A percentile compares a stretch with the other conserved stretches of the same genome.
Conservation (phyloP, 2,797 vertebrate species). For the Chiloscyllium punctatum region DNA sequence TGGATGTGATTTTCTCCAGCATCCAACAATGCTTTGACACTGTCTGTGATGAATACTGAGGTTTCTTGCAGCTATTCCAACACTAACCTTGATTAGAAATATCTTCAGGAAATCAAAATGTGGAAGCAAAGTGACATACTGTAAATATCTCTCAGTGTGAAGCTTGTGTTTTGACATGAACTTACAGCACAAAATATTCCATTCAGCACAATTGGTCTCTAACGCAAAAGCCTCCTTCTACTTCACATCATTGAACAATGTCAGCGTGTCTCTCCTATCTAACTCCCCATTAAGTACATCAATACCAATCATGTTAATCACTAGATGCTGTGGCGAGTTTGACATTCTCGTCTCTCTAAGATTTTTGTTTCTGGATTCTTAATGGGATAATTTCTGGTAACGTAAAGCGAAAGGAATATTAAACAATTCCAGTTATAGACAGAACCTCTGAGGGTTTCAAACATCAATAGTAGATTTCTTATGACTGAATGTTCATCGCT, state of each 20-base stretch:
- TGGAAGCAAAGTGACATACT: background rate
- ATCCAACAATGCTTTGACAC: background rate
- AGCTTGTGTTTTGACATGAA: background rate
- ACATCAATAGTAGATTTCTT: background rate
- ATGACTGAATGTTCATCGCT: background rate
- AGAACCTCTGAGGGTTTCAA: background rate
- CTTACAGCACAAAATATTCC: background rate
- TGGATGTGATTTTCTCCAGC: background rate
- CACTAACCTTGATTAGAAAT: background rate
- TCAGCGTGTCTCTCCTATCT: background rate
- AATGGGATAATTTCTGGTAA: background rate
- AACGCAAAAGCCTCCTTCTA: background rate
- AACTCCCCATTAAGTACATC: background rate
- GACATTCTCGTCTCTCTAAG: background rate
- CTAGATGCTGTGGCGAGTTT: background rate
- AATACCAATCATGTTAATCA: background rate
- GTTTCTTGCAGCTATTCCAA: background rate
- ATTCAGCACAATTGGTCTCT: background rate
- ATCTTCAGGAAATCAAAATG: background rate
- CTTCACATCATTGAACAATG: background rate
- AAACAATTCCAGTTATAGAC: background rate
- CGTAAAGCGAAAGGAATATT: background rate
- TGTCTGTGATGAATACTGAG: background rate
- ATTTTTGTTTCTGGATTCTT: background rate
- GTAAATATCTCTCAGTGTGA: background rate